phyloP scores from a whole-genome alignment of 2,888 invertebrate genomes.

The Limnephilus marmoratus region DNA sequence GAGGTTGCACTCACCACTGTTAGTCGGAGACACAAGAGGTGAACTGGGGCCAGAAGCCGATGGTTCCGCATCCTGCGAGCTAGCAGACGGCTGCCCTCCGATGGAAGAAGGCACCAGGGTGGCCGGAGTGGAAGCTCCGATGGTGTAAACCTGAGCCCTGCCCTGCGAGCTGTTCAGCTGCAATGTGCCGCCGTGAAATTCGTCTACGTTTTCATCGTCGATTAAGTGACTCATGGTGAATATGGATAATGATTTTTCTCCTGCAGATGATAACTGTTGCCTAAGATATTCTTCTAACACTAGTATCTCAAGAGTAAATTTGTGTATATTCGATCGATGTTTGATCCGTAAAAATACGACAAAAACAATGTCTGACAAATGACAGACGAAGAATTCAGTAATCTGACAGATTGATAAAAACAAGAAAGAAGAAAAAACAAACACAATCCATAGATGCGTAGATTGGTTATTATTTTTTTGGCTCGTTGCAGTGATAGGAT shows the following conservation, averaged over 20 bases:
- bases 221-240: constrained; percentile 72
- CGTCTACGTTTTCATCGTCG: constrained; percentile 76
- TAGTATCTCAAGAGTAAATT: background rate
- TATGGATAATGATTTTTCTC: background rate
- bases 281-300: background rate
- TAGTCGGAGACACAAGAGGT: background rate
- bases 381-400: background rate
- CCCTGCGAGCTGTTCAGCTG: constrained; percentile 50
- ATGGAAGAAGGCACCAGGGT: background rate
- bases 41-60: background rate
- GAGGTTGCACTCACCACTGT: background rate
- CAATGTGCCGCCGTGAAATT: constrained; percentile 78
- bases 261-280: background rate
- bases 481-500: too few species aligned
- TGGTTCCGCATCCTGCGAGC: background rate
- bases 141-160: constrained; percentile 3
- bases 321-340: background rate
- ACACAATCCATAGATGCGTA: background rate
- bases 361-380: background rate
- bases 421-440: background rate
- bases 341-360: background rate
- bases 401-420: background rate
- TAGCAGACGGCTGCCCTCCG: background rate
- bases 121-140: constrained; percentile 9
- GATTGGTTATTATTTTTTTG: background rate